Conservation (phyloP, 1,140 invertebrate species). For the Metopolophium dirhodum region DNA sequence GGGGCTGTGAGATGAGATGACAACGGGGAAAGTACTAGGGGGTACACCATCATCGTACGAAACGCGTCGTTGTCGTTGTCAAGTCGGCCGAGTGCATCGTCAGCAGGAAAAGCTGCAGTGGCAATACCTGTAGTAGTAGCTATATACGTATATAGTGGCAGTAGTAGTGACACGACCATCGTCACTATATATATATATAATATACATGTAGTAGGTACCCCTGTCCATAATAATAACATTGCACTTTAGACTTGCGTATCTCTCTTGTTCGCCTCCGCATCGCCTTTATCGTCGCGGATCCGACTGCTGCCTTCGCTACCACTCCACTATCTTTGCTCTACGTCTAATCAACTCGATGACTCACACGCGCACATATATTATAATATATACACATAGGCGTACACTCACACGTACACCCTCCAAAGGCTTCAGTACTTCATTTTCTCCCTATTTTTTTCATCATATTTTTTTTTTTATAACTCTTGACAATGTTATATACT, state of each 20-base stretch:
- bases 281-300: conserved; percentile 40
- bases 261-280: conserved; percentile 30
- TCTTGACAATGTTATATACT: background rate
- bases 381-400: background rate
- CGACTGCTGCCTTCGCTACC: background rate
- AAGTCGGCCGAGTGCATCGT: conserved; percentile 46
- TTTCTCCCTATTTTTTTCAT: conserved; percentile 10
- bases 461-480: conserved; percentile 6
- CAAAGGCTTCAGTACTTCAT: background rate
- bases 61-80: conserved; percentile 43
- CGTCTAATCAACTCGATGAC: conserved; percentile 41
- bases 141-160: background rate
- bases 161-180: background rate
- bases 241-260: conserved; percentile 40
- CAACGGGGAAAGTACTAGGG: background rate
- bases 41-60: conserved; percentile 30
- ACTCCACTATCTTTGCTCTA: conserved; percentile 4
- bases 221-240: conserved; percentile 34
- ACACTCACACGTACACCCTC: background rate
- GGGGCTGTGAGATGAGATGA: background rate
- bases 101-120: conserved; percentile 31
- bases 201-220: background rate
- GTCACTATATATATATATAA: background rate
- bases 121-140: background rate
- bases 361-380: background rate